A percentile compares a stretch with the other conserved stretches of the same genome.
phyloP scores from a whole-genome alignment of 2,888 invertebrate species.

The Stenotaenia linearis region DNA sequence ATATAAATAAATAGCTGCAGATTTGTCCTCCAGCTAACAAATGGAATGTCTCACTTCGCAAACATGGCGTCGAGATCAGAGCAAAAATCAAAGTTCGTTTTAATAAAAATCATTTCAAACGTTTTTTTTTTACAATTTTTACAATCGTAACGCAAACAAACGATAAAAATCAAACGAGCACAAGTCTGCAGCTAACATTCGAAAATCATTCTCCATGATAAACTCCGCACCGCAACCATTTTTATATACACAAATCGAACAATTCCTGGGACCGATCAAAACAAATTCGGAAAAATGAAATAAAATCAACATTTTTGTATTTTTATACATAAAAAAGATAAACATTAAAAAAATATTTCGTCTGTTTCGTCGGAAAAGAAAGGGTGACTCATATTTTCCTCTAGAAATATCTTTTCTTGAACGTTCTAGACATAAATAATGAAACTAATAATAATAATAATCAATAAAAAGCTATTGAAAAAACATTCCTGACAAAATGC shows the following conservation, averaged over 20 bases:
- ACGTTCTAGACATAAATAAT: background rate
- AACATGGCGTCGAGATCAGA: background rate
- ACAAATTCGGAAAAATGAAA: background rate
- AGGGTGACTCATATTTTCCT: background rate
- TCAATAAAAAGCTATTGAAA: background rate
- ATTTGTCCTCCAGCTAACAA: background rate
- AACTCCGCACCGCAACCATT: background rate
- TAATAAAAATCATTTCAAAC: too few relatives aligned
- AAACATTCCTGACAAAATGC: background rate
- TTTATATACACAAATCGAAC: background rate
- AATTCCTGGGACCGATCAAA: background rate
- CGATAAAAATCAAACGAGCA: background rate
- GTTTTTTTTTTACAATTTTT: too few relatives aligned
- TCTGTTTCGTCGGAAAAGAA: background rate
- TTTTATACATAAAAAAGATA: background rate
- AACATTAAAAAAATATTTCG: background rate
- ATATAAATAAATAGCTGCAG: background rate
- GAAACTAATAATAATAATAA: background rate
- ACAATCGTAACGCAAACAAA: too few relatives aligned
- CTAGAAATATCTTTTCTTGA: background rate
- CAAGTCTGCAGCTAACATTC: background rate
- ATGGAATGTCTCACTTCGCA: background rate
- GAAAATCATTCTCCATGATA: background rate
- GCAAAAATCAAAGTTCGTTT: too few relatives aligned
- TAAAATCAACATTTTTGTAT: background rate